Conservation (phyloP, 2,888 invertebrate species). For the Drosophila aldrichi region DNA sequence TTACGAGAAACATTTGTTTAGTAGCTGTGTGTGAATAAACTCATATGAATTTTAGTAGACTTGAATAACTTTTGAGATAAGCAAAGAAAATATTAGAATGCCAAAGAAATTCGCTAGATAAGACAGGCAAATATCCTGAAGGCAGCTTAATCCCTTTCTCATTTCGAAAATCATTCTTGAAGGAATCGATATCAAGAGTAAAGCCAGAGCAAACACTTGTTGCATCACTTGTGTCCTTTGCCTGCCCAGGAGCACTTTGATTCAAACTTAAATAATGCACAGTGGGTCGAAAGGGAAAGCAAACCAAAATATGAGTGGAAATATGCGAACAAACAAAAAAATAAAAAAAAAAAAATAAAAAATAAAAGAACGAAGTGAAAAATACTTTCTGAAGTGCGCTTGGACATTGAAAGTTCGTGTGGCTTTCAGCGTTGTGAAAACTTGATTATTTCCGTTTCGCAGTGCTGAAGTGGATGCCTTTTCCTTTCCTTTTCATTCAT, state of each 20-base stretch:
- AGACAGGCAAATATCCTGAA: background rate
- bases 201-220: constrained; percentile 18
- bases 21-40: background rate
- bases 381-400: constrained; percentile 69
- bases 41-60: background rate
- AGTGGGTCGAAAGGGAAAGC: background rate
- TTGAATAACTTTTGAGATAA: background rate
- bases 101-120: background rate
- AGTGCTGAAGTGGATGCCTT: constrained; percentile 25
- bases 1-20: background rate
- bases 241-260: constrained; percentile 33
- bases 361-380: constrained; percentile 39
- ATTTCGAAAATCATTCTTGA: no score
- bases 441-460: constrained; percentile 71
- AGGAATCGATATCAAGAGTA: constrained; percentile 22
- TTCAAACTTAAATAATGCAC: constrained; percentile 31
- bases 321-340: constrained; percentile 4
- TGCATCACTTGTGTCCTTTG: constrained; percentile 18
- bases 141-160: background rate
- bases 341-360: background rate
- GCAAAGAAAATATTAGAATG: background rate
- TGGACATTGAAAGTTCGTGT: constrained; percentile 65
- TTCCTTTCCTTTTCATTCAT: constrained; percentile 17
- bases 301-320: constrained; percentile 48
- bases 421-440: constrained; percentile 71